Evolutionary conservation across 1,140 invertebrate genomes (phyloP).

Genomic region (Caerostris darwini): DNA sequence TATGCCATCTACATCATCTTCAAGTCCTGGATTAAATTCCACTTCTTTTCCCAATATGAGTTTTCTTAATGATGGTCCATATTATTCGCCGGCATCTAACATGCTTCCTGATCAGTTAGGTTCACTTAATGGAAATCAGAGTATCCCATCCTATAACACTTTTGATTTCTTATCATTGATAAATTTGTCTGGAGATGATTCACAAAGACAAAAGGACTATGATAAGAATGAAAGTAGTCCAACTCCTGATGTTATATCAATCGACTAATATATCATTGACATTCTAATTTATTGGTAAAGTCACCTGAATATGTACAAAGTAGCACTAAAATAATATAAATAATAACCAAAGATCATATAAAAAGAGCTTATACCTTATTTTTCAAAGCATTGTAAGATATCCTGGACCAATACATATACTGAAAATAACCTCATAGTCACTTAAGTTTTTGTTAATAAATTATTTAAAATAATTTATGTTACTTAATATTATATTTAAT

Average conservation of each 20-base stretch:
- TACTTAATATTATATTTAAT: too few species aligned
- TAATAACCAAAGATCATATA: constrained; percentile 8
- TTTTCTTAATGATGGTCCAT: not conserved
- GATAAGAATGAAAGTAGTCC: not conserved
- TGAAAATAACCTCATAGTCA: not conserved
- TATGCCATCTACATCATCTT: constrained; percentile 66
- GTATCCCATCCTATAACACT: not conserved
- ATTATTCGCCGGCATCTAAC: not conserved
- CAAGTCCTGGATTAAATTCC: constrained; percentile 32
- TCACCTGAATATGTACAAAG: constrained; percentile 23
- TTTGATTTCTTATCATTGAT: constrained; percentile 65
- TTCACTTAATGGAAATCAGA: constrained; percentile 7
- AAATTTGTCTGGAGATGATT: constrained; percentile 19
- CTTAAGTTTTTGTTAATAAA: too few species aligned
- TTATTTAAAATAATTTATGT: too few species aligned
- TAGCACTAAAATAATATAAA: not conserved
- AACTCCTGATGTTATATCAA: constrained; percentile 70
- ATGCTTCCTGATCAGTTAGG: constrained; percentile 32
- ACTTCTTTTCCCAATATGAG: not conserved
- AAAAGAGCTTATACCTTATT: constrained; percentile 1
- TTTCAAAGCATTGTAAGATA: not conserved
- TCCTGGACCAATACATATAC: not conserved
- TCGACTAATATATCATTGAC: constrained; percentile 27
- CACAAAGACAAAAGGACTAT: constrained; percentile 38
- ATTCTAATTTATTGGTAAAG: not conserved